Base-by-base conservation (phyloP, 2,113 vertebrate species). In the Helogale parvula region DNA sequence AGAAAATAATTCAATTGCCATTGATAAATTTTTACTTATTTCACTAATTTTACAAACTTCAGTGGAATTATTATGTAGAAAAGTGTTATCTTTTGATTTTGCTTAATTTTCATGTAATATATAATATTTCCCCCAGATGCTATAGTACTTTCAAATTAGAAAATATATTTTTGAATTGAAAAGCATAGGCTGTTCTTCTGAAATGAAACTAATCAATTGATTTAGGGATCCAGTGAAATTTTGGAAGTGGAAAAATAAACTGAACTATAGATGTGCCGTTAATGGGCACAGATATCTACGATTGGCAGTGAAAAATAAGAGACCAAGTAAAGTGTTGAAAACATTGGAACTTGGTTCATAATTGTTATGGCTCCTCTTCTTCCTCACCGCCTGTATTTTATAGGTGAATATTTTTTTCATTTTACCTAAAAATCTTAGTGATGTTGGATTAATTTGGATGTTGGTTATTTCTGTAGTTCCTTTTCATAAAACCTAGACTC, bases 131-230 rank as follows among this genome's bases (percentile, higher is more conserved):
- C 7, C 69, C 45, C 31, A 66, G 25, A 81, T 96, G 38, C 79
- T 92, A 25, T 96, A 60, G 69, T 87, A 71, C 2, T 97, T 88
- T 95, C 90, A 45, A 97, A 57, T 96, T 93, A 86, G 66, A 96
- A 97, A 83, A 66, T 90, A 84, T 19, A 79, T 96, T 79, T 5
- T 63, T 77, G 0, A 96, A 94, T 93, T 86, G 76, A 97, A 97
- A 98, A 97, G 82, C 90, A 76, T 96, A 45, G 31, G 0, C 35
- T 90, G 0, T 96, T 97, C 92, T 66, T 14, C 23, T 65, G 81
- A 97, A 94, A 96, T 97, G 38, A 96, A 97, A 50, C 19, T 96
- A 92, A 97, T 88, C 35, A 80, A 95, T 92, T 96, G 50, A 33
- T 68, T 98, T 79, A 33, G 81, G 79, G 77, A 25, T 93, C 50